Percentiles rank a stretch among this genome's conserved stretches.
Conservation (phyloP, 2,797 vertebrate species). For the Premnoplex brunnescens region DNA sequence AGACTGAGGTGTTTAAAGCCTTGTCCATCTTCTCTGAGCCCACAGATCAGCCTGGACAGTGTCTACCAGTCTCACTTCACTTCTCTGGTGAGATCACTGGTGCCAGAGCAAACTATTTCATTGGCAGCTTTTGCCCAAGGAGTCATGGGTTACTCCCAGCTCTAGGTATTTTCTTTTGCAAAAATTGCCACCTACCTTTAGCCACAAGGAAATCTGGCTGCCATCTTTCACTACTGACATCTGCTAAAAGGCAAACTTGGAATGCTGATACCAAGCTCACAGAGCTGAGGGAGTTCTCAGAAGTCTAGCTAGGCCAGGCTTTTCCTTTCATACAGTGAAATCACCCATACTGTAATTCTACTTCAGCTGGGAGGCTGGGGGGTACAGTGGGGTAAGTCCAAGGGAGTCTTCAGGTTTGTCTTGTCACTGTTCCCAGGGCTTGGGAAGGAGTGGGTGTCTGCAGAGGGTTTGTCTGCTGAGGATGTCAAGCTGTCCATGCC, state of each 20-base stretch:
- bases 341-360: not conserved
- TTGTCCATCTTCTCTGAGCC: not conserved
- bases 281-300: not conserved
- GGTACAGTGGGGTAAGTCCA: not conserved
- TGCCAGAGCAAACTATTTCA: not conserved
- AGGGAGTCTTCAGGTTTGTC: not conserved
- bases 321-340: not conserved
- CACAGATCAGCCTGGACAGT: not conserved
- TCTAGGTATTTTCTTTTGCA: not conserved
- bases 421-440: not conserved
- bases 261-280: not conserved
- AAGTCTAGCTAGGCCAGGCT: not conserved
- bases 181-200: not conserved
- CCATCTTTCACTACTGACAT: not conserved
- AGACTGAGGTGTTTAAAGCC: not conserved
- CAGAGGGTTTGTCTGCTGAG: not conserved
- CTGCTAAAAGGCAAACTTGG: not conserved
- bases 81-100: not conserved
- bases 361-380: not conserved
- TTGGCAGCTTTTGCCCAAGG: not conserved
- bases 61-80: not conserved
- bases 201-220: not conserved
- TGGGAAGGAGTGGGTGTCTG: not conserved
- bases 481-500: not conserved
- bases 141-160: not conserved